phyloP scores from a whole-genome alignment of 2,888 invertebrate species.

The Epirrhoe tristata region DNA sequence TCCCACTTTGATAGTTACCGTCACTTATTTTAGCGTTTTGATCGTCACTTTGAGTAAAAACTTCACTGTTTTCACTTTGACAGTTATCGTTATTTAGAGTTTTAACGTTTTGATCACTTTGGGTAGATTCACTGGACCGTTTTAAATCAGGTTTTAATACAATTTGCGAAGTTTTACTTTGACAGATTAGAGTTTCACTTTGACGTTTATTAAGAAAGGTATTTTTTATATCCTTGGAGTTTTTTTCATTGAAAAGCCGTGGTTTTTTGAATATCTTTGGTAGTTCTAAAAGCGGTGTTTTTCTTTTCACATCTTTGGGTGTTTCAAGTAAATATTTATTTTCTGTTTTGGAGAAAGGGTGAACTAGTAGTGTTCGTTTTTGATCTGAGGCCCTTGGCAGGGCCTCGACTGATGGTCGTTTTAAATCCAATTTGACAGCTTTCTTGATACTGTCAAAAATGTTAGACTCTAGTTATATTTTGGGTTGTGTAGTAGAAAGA shows the following conservation, averaged over 20 bases:
- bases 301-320: constrained; percentile 71
- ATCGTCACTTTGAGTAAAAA: constrained; percentile 7
- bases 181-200: constrained; percentile 13
- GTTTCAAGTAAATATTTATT: constrained; percentile 72
- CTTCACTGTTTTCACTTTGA: constrained; percentile 20
- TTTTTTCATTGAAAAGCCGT: constrained; percentile 54
- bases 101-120: constrained; percentile 11
- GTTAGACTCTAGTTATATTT: constrained; percentile 12
- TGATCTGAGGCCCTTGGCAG: constrained; percentile 67
- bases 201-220: constrained; percentile 11
- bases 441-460: constrained; percentile 2
- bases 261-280: constrained; percentile 71
- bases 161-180: constrained; percentile 4
- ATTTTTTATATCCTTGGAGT: constrained; percentile 30
- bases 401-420: constrained; percentile 62
- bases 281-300: constrained; percentile 67
- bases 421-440: constrained; percentile 75
- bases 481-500: too few species aligned
- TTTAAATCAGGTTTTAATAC: neutral
- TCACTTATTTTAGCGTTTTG: constrained; percentile 45
- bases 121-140: neutral
- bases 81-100: constrained; percentile 48
- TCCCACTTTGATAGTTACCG: constrained; percentile 21
- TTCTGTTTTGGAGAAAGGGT: constrained; percentile 59
- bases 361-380: constrained; percentile 65